Base-by-base conservation (phyloP, 1,140 invertebrate genomes). In the Hylaeus anthracinus region DNA sequence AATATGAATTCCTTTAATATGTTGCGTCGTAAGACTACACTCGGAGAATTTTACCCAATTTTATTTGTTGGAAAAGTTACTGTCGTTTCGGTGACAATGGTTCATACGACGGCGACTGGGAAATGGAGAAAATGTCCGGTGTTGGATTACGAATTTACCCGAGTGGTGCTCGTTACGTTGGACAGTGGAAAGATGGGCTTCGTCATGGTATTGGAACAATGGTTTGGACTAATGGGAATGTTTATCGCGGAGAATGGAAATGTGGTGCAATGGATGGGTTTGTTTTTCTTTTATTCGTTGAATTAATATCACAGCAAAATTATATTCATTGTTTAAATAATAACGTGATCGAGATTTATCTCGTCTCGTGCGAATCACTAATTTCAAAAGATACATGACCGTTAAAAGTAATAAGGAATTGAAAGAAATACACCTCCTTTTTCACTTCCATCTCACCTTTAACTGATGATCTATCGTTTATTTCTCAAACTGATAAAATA, bases 191-290 rank as follows among this genome's bases (percentile, higher is more conserved):
- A 37, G 85, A 91, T 56, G 93, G 94, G 66, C 82, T 91, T 56
- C 92, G 92, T 78, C 85, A 94, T 81, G 95, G 95, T 6, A 87
- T 91, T 69, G 95, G 95, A 37, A 91, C 93, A 15, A 94, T 95
- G 94, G 91, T 94, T 78, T 89, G 88, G 82, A n/a, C 82, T 0
- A 83, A 87, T 69, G 79, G 83, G 0, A 83, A 84, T 37, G 61
- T 90, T 15, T 90, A 90, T 77, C 82, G 87, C 26, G 95, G 95
- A 1, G 92, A 94, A 86, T 95, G 95, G 95, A 90, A 90, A 81
- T 91, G 93, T 76, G 94, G 94, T 41, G 88, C 91, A n/a, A 94
- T 94, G 91, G 90, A 94, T 76, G 95, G 95, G 87, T 87, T 81
- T n/a, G 73, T 76, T 39, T 0, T 2, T 45, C 9, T 48, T 26